Base-by-base conservation (phyloP, 2,113 vertebrate species). In the Ondatra zibethicus region DNA sequence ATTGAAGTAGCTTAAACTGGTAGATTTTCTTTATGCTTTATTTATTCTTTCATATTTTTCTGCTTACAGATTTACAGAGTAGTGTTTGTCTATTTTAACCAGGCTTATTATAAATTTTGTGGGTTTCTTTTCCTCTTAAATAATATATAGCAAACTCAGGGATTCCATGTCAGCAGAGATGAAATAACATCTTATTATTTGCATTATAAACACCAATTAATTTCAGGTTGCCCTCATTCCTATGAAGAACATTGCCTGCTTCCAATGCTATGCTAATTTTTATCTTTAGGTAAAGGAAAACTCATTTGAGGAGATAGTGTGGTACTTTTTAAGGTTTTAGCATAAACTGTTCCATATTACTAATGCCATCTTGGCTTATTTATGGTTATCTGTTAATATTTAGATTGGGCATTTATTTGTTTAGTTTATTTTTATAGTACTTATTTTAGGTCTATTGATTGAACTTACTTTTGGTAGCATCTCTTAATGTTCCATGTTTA, bases 11-110 rank as follows among this genome's bases (percentile, higher is more conserved):
- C 29, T 95, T 96, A 89, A 97, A 78, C 47, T 84, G 55, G 13
- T 94, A 95, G 84, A 93, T 93, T 97, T 92, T 91, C 19, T 68
- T 95, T 80, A 33, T 96, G 75, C 73, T 96, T 96, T 66, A 81
- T 94, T 92, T 97, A 78, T 95, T 95, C 31, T 90, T 95, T 96
- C 65, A 80, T 39, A 58, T 92, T 96, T 95, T 93, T 95, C 47
- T 96, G 72, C 45, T 95, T 95, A 61, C 10, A 96, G 88, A 31
- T 93, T 89, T 95, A 75, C 17, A 47, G 75, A 94, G 68, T 42
- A 93, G 27, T 80, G 29, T 72, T 92, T 95, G 47, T 75, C 50
- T 75, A 65, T 76, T 92, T 94, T 95, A 95, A 55, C 55, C 95
- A 86, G 63, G 21, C 94, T 95, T 95, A 23, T 21, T 89, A 89